Evolutionary conservation across 2,797 vertebrate species (phyloP), one percentile per base, ranked within the genome.

Genomic region (Sarcophilus harrisii): DNA sequence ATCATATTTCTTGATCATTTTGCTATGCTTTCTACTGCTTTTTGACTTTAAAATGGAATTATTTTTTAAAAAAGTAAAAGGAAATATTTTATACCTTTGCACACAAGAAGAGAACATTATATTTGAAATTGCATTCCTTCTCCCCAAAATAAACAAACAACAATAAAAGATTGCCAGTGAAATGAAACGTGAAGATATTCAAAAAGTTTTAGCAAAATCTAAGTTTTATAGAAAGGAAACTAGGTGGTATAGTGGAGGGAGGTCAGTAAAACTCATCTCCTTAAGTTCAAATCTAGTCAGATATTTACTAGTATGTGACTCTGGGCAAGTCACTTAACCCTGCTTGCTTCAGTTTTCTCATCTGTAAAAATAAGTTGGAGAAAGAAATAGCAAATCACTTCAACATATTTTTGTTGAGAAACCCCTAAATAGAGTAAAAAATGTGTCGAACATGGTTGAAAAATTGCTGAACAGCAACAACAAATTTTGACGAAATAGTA

Each of bases 1-100:
- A 58, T 94, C 14, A 0, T 92, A 57, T n/a, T 95, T n/a, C 30
- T 52, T 94, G 93, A 95, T 90, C 91, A 91, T 91, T 97, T 94
- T 57, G 32, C 2, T 97, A 96, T 93, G 87, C 97, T 90, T 92
- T 90, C 3, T 93, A 94, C 57, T 49, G 90, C 58, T 96, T 96
- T 95, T 95, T 93, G 87, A 49, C 94, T 96, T 95, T 97, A 94
- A 98, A 98, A 94, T 49, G 4, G 66, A 96, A 58, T 94, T 90
- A 98, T 97, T 49, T 49, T 49, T 49, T 97, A 98, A 96, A 97
- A 96, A 97, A 96, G 92, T 92, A 98, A 98, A 96, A 58, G 97
- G 6, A 38, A 95, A 96, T 49, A 95, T 57, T 97, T 81, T 81
- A 3, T 95, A 93, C 91, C 89, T 95, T 96, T 98, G 59, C 89